These are phyloP conservation scores for Agrilus planipennis DNA, from an alignment of 1,140 invertebrate species.

Conservation along the genomic window DNA sequence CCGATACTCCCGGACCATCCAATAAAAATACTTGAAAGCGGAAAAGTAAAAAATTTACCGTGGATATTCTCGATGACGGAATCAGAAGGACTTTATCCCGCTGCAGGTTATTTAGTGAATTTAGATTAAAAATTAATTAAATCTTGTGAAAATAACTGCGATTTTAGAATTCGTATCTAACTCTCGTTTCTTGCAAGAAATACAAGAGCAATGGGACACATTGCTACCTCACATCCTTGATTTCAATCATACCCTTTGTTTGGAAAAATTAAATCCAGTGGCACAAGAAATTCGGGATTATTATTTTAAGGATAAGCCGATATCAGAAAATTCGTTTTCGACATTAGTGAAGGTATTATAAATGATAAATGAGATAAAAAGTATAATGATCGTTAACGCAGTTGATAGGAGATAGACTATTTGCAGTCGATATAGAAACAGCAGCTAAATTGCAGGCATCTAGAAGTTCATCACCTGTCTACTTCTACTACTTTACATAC, in stretches of 20 bases:
- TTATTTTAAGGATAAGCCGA: conserved; percentile 41
- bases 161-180: conserved; percentile 38
- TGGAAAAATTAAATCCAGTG: conserved; percentile 31
- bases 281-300: conserved; percentile 41
- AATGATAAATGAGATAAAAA: background rate
- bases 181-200: conserved; percentile 33
- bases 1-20: conserved; percentile 42
- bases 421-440: conserved; percentile 39
- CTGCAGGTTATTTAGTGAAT: conserved; percentile 14
- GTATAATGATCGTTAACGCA: conserved; percentile 13
- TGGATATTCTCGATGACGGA: conserved; percentile 22
- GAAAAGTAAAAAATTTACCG: conserved; percentile 27
- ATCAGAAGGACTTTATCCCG: conserved; percentile 29
- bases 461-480: conserved; percentile 39
- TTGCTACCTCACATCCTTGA: conserved; percentile 46
- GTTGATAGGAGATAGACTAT: conserved; percentile 45
- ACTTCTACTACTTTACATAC: conserved; percentile 43
- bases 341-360: conserved; percentile 31
- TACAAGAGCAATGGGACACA: conserved; percentile 44
- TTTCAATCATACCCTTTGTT: conserved; percentile 45
- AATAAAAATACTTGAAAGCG: conserved; percentile 33
- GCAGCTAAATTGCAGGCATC: conserved; percentile 41
- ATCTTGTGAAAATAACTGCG: background rate
- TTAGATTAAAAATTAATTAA: background rate
- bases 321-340: conserved; percentile 34